A percentile compares a stretch with the other conserved stretches of the same genome.
Conservation (phyloP, 2,113 vertebrate species). For the Caracal caracal region DNA sequence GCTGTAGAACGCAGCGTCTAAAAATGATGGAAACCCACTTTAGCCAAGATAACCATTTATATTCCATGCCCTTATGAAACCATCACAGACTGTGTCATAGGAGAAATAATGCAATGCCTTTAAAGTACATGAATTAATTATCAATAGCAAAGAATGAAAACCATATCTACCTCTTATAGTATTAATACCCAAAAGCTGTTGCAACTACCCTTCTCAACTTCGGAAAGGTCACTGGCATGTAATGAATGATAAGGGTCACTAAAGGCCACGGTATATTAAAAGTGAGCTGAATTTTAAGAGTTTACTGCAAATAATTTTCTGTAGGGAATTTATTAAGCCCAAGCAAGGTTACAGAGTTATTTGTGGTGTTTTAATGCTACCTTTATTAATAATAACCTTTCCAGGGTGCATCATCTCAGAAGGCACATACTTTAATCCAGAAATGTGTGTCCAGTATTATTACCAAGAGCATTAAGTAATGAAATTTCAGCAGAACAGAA, state of each 20-base stretch:
- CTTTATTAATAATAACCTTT: conserved; percentile 70
- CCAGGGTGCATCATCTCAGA: not conserved
- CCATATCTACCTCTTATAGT: not conserved
- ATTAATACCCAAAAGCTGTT: conserved; percentile 27
- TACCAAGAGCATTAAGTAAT: not conserved
- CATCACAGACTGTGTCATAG: not conserved
- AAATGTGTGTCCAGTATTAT: conserved; percentile 21
- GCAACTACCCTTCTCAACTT: conserved; percentile 32
- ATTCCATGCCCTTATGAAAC: not conserved
- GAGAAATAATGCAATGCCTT: not conserved
- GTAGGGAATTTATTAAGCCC: conserved; percentile 54
- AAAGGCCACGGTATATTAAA: conserved; percentile 65
- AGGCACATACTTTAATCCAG: conserved; percentile 48
- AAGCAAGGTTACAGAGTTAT: conserved; percentile 63
- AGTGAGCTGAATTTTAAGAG: conserved; percentile 67
- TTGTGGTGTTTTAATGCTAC: conserved; percentile 63
- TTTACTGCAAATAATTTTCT: conserved; percentile 70
- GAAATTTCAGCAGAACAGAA: not conserved
- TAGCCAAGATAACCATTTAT: not conserved
- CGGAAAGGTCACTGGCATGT: conserved; percentile 56
- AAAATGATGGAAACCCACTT: not conserved
- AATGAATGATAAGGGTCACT: conserved; percentile 55
- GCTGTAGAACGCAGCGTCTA: not conserved
- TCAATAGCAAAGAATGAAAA: not conserved
- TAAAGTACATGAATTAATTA: conserved; percentile 34